Base-by-base conservation (phyloP, 2,113 vertebrate genomes). In the Vulpes lagopus region DNA sequence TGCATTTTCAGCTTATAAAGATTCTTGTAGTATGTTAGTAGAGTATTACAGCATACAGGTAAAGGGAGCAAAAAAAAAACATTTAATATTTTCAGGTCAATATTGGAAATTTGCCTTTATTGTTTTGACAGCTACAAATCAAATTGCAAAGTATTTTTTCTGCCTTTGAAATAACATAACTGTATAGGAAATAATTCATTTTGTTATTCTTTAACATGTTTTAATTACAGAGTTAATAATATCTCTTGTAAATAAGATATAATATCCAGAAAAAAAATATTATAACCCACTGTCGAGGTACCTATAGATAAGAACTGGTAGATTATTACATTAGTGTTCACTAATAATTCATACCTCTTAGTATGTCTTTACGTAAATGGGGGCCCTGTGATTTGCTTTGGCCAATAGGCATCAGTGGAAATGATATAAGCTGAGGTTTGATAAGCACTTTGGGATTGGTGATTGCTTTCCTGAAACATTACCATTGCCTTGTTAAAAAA, bases 201-300 rank as follows among this genome's bases (percentile, higher is more conserved):
- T 55, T 32, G 57, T 74, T 76, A 60, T 30, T 87, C 23, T 10
- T 76, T 93, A 55, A n/a, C 5, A 83, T 55, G 23, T 67, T 82
- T 94, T 71, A 78, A 73, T 23, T 80, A 73, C 62, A 96, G 6
- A 20, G 3, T 17, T 88, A 82, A 82, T 57, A 57, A 15, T 17
- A 69, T 88, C 14, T 91, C 60, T 32, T 89, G 3, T 88, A 30
- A 27, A 11, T 92, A 85, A 82, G 11, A 35, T 20, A 79, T 30
- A 64, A 71, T 79, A 73, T 89, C 84, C 51, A 89, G 38, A 78
- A 85, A 94, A 43, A 43, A 92, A 62, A 74, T 69, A 65, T 30
- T 27, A 38, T 17, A 20, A 79, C 20, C 17, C 8, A 19, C 19
- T 65, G 35, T 38, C 84, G 8, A 80, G 43, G 51, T 92, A 82